Evolutionary conservation across 2,888 invertebrate genomes (phyloP), one percentile per base, ranked within the genome.

Genomic region (Strigamia transsilvanica): DNA sequence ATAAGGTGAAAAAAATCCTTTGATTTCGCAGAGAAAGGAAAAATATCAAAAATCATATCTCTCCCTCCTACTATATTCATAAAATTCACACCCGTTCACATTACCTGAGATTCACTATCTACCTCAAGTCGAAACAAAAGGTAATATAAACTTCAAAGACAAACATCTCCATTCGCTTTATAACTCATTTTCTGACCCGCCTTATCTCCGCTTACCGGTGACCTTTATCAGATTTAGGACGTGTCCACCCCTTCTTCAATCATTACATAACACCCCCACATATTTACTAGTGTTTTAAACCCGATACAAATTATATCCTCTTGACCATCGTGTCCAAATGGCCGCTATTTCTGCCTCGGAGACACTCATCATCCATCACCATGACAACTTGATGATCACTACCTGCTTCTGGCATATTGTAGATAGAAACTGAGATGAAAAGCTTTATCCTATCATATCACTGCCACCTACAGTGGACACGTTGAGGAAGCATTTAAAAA

Each of bases 381-480:
- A 6, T 42, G 79, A 79, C 79, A 79, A 79, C 38, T n/a, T 79
- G 41, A 79, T 79, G 79, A 79, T 79, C 79, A 41, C 79, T 41
- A 56, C 56, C 56, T 56, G 56, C 56, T 56, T 56, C 56, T 56
- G 56, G 56, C 56, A 56, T 18, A 56, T 15, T 38, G 18, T 18
- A 56, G 18, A 56, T 15, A 18, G 18, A 56, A n/a, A 56, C 18
- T 18, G 18, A 56, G 56, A 56, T 9, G 56, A 56, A 56, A 56
- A 18, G 56, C n/a, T 7, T 56, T 18, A 18, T 46, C 56, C 18
- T 21, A 56, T 56, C 56, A 15, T 77, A 77, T 38, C 78, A 77
- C 9, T 38, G 13, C 32, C 78, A 77, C 18, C 78, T 38, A 18
- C n/a, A 18, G n/a, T 18, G n/a, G 18, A 56, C 56, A 4, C 18